Base-by-base conservation (phyloP, 2,888 invertebrate species). In the Meandrusa payeni region DNA sequence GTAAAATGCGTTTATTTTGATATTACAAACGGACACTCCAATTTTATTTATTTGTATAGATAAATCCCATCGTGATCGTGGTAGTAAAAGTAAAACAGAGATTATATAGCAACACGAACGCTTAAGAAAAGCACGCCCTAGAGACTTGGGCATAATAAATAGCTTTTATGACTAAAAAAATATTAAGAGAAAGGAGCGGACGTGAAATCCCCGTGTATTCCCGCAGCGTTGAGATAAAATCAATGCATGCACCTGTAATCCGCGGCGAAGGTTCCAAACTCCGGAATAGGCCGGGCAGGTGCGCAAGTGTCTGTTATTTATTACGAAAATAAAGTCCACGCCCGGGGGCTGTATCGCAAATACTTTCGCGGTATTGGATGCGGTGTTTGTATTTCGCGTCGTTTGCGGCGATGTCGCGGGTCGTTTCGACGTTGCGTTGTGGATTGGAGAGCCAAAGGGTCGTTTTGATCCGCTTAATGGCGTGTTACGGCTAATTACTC, bases 291-390 rank as follows among this genome's bases (percentile, higher is more conserved):
- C 19, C 27, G 13, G 28, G 38, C 32, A 44, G 55, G 60, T 55
- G 63, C 59, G 63, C 50, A 61, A 10, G 11, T 17, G 59, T 57
- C 59, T 52, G 59, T 69, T 66, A 72, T 73, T 70, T 71, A 73
- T 72, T 64, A 62, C 64, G 60, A 68, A 65, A 64, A 67, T 64
- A 61, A 66, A 58, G 56, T 57, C 51, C 44, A 40, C 13, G 41
- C 50, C 47, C 37, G 23, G 46, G 41, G 54, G 52, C 46, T 46
- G 42, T 45, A 43, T 43, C 24, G 26, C 11, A 20, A 26, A 32
- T 41, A 41, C 41, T 26, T 33, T 13, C 26, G 41, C 41, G 32
- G 32, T 32, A 41, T 32, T 33, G 41, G 19, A 41, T 19, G 26
- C 24, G 24, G 23, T 24, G 41, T 24, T 31, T 9, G 39, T 6